Conservation (phyloP, 37 sponge, comb jelly and placozoan species). For the Beroe ovata region DNA sequence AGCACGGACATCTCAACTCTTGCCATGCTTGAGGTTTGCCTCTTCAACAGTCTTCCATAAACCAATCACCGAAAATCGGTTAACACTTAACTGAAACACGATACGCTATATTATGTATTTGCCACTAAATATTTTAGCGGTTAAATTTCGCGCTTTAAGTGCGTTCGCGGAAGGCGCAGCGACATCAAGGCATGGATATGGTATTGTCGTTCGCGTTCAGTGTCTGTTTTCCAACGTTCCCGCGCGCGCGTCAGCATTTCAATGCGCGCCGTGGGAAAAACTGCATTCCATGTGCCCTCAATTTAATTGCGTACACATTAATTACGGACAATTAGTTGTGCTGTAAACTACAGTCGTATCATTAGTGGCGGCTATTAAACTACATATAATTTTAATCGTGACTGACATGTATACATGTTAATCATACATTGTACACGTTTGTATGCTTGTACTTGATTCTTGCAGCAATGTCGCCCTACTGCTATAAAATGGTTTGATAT, state of each 20-base stretch:
- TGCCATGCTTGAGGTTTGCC: constrained; percentile 11
- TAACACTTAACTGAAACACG: background rate
- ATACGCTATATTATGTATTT: background rate
- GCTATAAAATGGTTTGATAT: background rate
- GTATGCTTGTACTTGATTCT: too few species aligned
- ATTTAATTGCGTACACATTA: too few species aligned
- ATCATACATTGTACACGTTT: too few species aligned
- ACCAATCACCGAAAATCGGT: background rate
- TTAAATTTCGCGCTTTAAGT: constrained; percentile 43
- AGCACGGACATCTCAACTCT: constrained; percentile 39
- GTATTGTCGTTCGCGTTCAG: constrained; percentile 8
- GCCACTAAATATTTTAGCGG: background rate
- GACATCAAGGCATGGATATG: background rate
- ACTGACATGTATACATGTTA: too few species aligned
- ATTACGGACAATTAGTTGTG: too few species aligned
- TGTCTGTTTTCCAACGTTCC: background rate
- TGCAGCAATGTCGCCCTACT: background rate
- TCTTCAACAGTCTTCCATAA: background rate
- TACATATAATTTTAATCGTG: too few species aligned
- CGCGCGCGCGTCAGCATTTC: too few species aligned
- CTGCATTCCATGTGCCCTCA: too few species aligned
- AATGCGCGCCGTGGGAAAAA: too few species aligned
- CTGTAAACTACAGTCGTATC: too few species aligned
- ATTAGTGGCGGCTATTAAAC: too few species aligned
- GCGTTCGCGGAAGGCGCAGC: background rate